Evolutionary conservation across 1,140 invertebrate genomes (phyloP), one percentile per base, ranked within the genome.

Genomic region (Euglossa dilemma): DNA sequence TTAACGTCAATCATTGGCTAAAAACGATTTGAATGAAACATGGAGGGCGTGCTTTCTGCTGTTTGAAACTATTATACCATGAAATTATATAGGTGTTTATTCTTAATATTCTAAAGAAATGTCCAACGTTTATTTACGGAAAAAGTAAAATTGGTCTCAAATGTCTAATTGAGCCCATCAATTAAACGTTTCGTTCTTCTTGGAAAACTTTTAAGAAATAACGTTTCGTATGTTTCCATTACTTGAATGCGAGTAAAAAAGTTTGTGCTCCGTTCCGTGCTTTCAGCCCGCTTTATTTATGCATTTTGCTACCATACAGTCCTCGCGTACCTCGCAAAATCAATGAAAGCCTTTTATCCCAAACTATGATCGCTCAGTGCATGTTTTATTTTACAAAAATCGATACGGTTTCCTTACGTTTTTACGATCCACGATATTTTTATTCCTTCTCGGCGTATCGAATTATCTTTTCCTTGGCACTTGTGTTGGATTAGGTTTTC

Each of bases 271-370:
- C 45, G 50, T 57, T 74, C 71, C 59, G 47, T 54, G 86, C 78
- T 85, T 87, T 87, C 72, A 63, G 76, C 25, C 20, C 47, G 25
- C 69, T 76, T 87, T 66, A 87, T 76, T 87, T 87, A 87, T 87
- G 83, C 54, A 87, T 87, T 84, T 87, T 57, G n/a, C 12, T 45
- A 56, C 4, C 18, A 47, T 61, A 18, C 57, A 47, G 23, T 50
- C 52, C 63, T 83, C n/a, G 50, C 50, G 36, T n/a, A 23, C 6
- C 25, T 56, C 52, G 36, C 59, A 56, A 75, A 43, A 81, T 75
- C 79, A 50, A 75, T 81, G 28, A 47, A n/a, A 36, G n/a, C n/a
- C 43, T 8, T 23, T 66, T 25, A 28, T 57, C 43, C 20, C 20
- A 47, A 56, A 74, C 70, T n/a, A 20, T 45, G 18, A 28, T 56